Percentiles rank a stretch among this genome's conserved stretches.
These are phyloP conservation scores for Platysteira castanea DNA, from an alignment of 2,113 vertebrate genomes.

Conservation along the genomic window DNA sequence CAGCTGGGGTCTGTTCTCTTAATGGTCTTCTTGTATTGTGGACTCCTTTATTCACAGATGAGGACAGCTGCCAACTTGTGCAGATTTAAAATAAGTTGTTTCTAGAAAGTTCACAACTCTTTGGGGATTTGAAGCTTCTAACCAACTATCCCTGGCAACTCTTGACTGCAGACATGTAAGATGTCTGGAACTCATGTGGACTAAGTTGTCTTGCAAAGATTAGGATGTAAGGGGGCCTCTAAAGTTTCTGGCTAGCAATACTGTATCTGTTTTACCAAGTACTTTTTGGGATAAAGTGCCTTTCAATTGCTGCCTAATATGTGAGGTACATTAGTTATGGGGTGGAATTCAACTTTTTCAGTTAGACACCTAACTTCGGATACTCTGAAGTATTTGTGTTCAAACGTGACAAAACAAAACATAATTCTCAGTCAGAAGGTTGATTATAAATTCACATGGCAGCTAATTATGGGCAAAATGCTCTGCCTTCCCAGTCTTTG, in stretches of 20 bases:
- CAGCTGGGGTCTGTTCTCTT: not conserved
- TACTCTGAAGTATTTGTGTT: not conserved
- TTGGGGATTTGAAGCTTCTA: not conserved
- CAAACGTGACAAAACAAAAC: not conserved
- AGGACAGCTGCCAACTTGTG: not conserved
- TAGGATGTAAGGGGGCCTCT: not conserved
- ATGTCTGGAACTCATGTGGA: not conserved
- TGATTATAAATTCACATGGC: not conserved
- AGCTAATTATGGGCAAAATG: not conserved
- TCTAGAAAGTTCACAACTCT: not conserved
- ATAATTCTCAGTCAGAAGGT: not conserved
- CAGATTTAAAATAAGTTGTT: not conserved
- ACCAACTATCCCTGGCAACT: not conserved
- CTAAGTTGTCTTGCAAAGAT: not conserved
- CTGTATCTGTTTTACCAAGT: not conserved
- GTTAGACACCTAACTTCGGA: not conserved
- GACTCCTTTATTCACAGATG: not conserved
- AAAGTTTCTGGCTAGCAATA: not conserved
- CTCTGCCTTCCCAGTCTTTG: not conserved
- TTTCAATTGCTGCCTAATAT: not conserved
- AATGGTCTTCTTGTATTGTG: not conserved
- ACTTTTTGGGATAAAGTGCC: not conserved
- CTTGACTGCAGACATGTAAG: not conserved
- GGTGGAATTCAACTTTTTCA: not conserved
- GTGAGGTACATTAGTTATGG: not conserved